Conservation (phyloP, 2,797 vertebrate species). For the Falco biarmicus region DNA sequence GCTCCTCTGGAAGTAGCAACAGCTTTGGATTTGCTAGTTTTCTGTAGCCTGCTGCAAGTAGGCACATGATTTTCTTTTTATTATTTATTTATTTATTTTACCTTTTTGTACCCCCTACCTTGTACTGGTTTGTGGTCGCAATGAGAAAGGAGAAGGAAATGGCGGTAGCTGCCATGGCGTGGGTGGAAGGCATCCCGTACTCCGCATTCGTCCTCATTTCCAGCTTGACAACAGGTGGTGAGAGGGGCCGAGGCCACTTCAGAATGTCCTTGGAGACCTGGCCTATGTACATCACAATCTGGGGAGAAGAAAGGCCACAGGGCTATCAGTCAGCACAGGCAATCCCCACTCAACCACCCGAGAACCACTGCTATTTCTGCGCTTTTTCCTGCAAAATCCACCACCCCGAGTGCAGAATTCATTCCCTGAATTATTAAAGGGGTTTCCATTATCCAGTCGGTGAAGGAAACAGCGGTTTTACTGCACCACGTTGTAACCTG, state of each 20-base stretch:
- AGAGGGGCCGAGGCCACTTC: slow-evolving; percentile 90
- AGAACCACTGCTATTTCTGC: neutral
- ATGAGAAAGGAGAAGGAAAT: slow-evolving; percentile 91
- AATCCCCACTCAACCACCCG: neutral
- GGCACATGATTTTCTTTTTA: rapidly evolving
- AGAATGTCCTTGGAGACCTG: slow-evolving; percentile 93
- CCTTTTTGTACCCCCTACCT: slow-evolving; percentile 76
- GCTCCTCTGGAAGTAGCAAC: neutral
- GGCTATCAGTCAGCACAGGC: neutral
- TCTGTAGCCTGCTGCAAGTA: neutral
- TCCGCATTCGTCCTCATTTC: slow-evolving; percentile 86
- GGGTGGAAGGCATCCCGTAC: slow-evolving; percentile 96
- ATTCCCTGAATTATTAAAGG: slow-evolving; percentile 53
- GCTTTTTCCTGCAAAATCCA: neutral
- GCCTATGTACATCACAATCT: slow-evolving; percentile 96
- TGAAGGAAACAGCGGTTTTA: rapidly evolving
- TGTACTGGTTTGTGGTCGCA: slow-evolving; percentile 84
- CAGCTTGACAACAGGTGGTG: slow-evolving; percentile 92
- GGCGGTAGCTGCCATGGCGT: slow-evolving; percentile 92
- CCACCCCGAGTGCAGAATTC: neutral
- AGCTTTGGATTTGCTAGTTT: neutral
- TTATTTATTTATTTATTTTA: no score
- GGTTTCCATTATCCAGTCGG: neutral
- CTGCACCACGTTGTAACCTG: neutral
- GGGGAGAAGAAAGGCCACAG: slow-evolving; percentile 24